Evolutionary conservation across 2,888 invertebrate genomes (phyloP), one percentile per base, ranked within the genome.

Genomic region (Luperina testacea): DNA sequence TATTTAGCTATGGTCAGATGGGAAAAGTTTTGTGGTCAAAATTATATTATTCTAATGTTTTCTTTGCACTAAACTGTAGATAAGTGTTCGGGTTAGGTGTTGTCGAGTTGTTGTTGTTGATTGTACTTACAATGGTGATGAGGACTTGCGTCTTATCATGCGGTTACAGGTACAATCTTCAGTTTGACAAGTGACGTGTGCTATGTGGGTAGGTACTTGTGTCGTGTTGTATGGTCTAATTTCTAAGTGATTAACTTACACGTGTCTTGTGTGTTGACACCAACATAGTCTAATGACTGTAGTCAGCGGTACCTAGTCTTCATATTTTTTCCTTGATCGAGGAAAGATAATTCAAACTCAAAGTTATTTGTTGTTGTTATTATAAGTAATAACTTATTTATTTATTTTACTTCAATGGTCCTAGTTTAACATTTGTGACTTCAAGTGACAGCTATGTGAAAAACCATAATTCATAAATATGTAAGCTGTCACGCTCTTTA

Each of bases 11-110:
- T 42, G 8, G 24, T 8, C 4, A n/a, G 6, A 53, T 15, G n/a
- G 15, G 7, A 17, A 76, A 24, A 24, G 27, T 76, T 48, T 63
- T 59, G 77, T 48, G 79, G 77, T 77, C 38, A 6, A 27, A 51
- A 27, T 17, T 17, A 17, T 42, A 63, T 75, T 51, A 45, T 32
- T 64, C 2, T 27, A 75, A 57, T 11, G 45, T 32, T 17, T 32
- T 17, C 48, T 76, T 42, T 42, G 17, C 38, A 77, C n/a, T 45
- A 57, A 64, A 45, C 38, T 42, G 11, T 38, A 42, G 17, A 57
- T 42, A 32, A 79, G 48, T 79, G 32, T 57, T 13, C 20, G 11
- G 9, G 38, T 38, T 38, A 38, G 2, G 38, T 38, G 38, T 38
- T 38, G 38, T 38, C 38, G 6, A 38, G 38, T 5, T 38, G 38